These are phyloP conservation scores for Gymnarchus niloticus DNA, from an alignment of 2,113 vertebrate genomes.

Conservation along the genomic window DNA sequence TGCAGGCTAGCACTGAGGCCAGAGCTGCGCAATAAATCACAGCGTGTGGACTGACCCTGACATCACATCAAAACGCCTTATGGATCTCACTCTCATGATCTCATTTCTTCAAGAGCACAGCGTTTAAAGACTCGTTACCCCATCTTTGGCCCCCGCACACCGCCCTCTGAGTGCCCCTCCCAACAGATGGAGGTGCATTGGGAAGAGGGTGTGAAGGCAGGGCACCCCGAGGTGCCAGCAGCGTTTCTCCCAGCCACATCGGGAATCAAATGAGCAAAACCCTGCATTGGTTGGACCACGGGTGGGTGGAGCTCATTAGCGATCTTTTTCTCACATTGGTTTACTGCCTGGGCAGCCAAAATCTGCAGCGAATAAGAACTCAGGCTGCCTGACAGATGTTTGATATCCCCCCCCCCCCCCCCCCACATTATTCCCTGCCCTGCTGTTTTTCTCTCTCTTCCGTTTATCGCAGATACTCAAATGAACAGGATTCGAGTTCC, in stretches of 20 bases:
- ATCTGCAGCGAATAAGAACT: background rate
- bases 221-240: background rate
- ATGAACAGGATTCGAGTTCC: conserved; percentile 47
- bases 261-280: no score
- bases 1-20: background rate
- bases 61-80: background rate
- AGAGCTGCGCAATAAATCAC: background rate
- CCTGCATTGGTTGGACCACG: no score
- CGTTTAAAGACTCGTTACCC: background rate
- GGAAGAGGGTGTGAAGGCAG: background rate
- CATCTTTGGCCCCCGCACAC: background rate
- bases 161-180: no score
- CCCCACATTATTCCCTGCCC: conserved; percentile 12
- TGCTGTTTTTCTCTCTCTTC: conserved; percentile 48
- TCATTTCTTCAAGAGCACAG: background rate
- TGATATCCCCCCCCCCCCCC: conserved; percentile 4
- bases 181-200: background rate
- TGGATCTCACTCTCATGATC: background rate
- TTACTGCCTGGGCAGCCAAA: background rate
- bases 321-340: background rate
- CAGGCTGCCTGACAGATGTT: background rate
- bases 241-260: conserved; percentile 4
- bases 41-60: background rate
- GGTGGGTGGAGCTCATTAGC: no score
- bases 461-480: conserved; percentile 51